Percentiles rank a stretch among this genome's conserved stretches.
Evolutionary conservation across 2,888 invertebrate genomes (phyloP).

Genomic region (Cylindroiulus punctatus): DNA sequence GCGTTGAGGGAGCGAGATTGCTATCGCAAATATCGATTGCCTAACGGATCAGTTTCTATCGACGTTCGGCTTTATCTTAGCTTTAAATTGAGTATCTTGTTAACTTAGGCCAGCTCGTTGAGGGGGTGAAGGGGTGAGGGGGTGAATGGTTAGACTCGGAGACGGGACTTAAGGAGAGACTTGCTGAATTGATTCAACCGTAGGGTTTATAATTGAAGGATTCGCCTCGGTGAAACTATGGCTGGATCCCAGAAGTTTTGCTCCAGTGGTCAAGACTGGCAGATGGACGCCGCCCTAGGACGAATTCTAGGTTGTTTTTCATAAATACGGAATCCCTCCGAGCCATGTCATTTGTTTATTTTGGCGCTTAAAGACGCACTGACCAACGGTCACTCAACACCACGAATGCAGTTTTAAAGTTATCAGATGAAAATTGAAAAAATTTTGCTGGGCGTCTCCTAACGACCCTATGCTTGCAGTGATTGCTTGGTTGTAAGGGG

Average conservation of each 20-base stretch:
- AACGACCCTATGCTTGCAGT: no score
- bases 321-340: no score
- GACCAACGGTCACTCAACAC: no score
- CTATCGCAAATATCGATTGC: slow-evolving; percentile 6
- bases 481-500: no score
- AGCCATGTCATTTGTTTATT: no score
- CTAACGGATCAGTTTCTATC: slow-evolving; percentile 27
- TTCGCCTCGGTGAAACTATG: neutral
- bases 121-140: neutral
- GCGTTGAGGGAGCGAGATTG: slow-evolving; percentile 11
- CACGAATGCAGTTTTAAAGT: no score
- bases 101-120: slow-evolving; percentile 14
- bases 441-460: no score
- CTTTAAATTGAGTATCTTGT: slow-evolving; percentile 13
- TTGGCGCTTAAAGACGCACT: no score
- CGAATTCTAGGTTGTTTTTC: neutral
- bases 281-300: neutral
- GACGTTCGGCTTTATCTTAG: slow-evolving; percentile 14
- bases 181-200: neutral
- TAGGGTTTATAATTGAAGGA: neutral
- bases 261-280: neutral
- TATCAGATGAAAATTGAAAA: no score
- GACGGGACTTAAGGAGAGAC: neutral
- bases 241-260: neutral
- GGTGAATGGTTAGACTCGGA: neutral